Percentiles rank a stretch among this genome's conserved stretches.
These are phyloP conservation scores for Dendrolimus houi DNA, from an alignment of 2,888 invertebrate genomes.

Conservation along the genomic window DNA sequence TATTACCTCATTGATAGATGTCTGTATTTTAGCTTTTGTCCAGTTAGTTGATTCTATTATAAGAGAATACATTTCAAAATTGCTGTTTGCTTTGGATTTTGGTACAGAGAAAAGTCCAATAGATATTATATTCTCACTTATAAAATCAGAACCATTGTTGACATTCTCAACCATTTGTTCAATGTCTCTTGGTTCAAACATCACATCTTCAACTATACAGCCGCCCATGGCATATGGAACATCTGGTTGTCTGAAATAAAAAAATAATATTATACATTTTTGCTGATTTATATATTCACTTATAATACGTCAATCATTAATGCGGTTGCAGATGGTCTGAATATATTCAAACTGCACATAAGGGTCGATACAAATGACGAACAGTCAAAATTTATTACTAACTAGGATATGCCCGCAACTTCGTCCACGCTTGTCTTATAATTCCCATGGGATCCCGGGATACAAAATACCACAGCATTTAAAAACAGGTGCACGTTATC, in stretches of 20 bases:
- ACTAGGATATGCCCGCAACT: no score
- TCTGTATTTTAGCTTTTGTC: conserved; percentile 47
- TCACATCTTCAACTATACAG: conserved; percentile 58
- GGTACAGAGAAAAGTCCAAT: conserved; percentile 55
- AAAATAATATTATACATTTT: conserved; percentile 1
- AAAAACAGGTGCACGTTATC: no score
- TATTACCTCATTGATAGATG: conserved; percentile 48
- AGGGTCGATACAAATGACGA: no score
- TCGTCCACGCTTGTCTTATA: no score
- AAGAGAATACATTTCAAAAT: conserved; percentile 58
- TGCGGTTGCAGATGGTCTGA: no score
- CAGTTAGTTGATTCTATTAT: conserved; percentile 51
- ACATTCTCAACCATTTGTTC: conserved; percentile 34
- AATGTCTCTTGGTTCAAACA: conserved; percentile 36
- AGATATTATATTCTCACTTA: conserved; percentile 51
- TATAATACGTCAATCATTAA: no score
- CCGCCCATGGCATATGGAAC: conserved; percentile 64
- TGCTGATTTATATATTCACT: no score
- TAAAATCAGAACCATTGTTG: conserved; percentile 34
- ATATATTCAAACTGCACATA: no score
- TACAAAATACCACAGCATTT: no score
- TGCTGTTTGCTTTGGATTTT: conserved; percentile 28
- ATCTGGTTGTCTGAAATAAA: conserved; percentile 55
- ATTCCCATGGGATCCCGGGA: no score
- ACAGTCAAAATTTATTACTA: no score